These are phyloP conservation scores for Pseudochirops cupreus DNA, from an alignment of 2,797 vertebrate species.

Conservation along the genomic window DNA sequence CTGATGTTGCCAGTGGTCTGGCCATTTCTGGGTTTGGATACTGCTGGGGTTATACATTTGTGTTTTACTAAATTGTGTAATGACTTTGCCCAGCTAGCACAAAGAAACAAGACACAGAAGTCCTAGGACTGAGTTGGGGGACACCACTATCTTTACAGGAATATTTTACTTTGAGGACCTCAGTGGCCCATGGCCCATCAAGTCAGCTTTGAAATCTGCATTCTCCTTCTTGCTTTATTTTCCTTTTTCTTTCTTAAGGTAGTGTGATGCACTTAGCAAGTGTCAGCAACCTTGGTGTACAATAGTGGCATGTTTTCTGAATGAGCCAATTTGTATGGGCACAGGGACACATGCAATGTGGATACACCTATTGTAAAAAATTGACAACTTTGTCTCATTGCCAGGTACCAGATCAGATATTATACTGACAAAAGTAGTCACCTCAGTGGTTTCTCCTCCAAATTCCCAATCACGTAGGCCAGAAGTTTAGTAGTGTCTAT, in stretches of 20 bases:
- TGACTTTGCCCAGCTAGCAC: neutral
- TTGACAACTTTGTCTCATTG: neutral
- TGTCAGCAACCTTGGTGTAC: neutral
- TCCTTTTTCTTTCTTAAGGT: constrained; percentile 30
- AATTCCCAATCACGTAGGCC: constrained; percentile 5
- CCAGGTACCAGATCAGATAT: neutral
- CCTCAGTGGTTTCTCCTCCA: neutral
- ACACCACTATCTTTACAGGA: neutral
- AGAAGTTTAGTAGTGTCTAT: neutral
- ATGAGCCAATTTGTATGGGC: neutral
- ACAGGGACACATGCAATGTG: neutral
- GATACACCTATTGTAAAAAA: neutral
- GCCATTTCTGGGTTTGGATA: neutral
- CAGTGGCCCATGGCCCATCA: neutral
- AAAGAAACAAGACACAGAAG: neutral
- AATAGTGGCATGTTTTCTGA: neutral
- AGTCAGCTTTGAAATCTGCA: neutral
- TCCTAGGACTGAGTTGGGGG: neutral
- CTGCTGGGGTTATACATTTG: neutral
- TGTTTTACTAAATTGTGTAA: neutral
- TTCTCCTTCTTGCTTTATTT: neutral
- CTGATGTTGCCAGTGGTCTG: too few species aligned
- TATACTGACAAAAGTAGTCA: neutral
- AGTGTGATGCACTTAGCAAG: neutral
- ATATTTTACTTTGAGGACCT: neutral